These are phyloP conservation scores for Plodia interpunctella DNA, from an alignment of 1,140 invertebrate species.

Conservation along the genomic window DNA sequence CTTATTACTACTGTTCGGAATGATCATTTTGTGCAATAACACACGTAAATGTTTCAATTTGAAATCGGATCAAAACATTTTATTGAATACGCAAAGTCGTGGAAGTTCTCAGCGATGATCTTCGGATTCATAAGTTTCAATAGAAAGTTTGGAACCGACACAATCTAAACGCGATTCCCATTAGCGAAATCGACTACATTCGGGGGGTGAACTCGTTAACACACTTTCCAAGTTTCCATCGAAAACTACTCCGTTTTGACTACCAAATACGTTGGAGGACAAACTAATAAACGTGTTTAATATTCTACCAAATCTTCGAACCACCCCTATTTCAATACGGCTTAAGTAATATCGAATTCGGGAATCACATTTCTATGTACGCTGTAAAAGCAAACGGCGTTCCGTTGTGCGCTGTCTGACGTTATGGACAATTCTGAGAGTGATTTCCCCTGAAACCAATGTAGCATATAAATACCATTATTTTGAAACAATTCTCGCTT, in stretches of 20 bases:
- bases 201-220: slow-evolving; percentile 63
- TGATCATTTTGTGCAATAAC: too few species aligned
- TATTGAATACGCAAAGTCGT: too few species aligned
- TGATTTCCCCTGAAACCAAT: slow-evolving; percentile 76
- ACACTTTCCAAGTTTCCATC: slow-evolving; percentile 69
- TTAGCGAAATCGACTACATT: slow-evolving; percentile 63
- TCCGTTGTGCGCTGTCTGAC: slow-evolving; percentile 30
- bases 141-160: slow-evolving; percentile 31
- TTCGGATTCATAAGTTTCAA: slow-evolving; percentile 9
- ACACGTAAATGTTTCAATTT: too few species aligned
- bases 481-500: slow-evolving; percentile 71
- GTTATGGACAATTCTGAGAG: slow-evolving; percentile 68
- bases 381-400: slow-evolving; percentile 24
- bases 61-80: too few species aligned
- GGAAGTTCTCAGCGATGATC: background rate
- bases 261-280: slow-evolving; percentile 68
- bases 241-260: slow-evolving; percentile 68
- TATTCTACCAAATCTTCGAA: slow-evolving; percentile 70
- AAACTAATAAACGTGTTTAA: slow-evolving; percentile 77
- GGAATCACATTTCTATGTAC: slow-evolving; percentile 31
- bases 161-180: slow-evolving; percentile 62
- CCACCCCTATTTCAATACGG: slow-evolving; percentile 65
- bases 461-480: slow-evolving; percentile 76
- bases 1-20: too few species aligned
- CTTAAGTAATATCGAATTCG: slow-evolving; percentile 67